These are phyloP conservation scores for Agrilus cyanescens DNA, from an alignment of 2,888 invertebrate genomes.

Conservation along the genomic window DNA sequence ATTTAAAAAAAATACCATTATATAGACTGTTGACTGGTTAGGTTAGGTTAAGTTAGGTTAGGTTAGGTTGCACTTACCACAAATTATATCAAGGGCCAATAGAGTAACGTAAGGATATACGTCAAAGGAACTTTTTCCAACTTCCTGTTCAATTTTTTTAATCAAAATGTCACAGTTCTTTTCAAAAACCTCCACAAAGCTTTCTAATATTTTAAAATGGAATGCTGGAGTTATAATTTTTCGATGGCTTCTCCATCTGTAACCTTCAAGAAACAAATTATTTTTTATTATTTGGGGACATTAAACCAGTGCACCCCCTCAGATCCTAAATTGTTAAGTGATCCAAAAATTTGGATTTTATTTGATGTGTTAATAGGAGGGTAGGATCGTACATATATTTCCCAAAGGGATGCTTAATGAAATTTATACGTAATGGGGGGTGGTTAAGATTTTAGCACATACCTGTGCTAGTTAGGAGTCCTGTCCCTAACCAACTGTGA, in stretches of 20 bases:
- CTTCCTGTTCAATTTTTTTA: slow-evolving; percentile 37
- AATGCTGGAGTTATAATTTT: slow-evolving; percentile 68
- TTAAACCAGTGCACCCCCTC: too few relatives aligned
- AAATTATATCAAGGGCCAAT: slow-evolving; percentile 50
- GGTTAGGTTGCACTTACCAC: slow-evolving; percentile 40
- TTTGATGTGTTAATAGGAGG: too few relatives aligned
- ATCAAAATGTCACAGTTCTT: slow-evolving; percentile 47
- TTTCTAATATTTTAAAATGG: slow-evolving; percentile 65
- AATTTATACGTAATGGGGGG: too few relatives aligned
- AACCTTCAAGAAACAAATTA: slow-evolving; percentile 22
- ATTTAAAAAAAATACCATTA: too few relatives aligned
- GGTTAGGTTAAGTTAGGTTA: too few relatives aligned
- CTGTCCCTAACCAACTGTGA: slow-evolving; percentile 29
- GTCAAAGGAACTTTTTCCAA: slow-evolving; percentile 39
- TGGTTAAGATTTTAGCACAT: slow-evolving; percentile 8
- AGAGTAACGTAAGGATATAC: slow-evolving; percentile 49
- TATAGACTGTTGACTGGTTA: too few relatives aligned
- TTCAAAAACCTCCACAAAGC: slow-evolving; percentile 59
- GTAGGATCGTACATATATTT: too few relatives aligned
- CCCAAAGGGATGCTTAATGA: too few relatives aligned
- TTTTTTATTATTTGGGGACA: too few relatives aligned
- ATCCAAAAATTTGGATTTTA: too few relatives aligned
- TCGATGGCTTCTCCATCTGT: slow-evolving; percentile 53
- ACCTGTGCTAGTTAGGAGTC: slow-evolving; percentile 31
- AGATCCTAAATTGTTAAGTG: too few relatives aligned